Evolutionary conservation across 2,888 invertebrate genomes (phyloP).

Genomic region (Oligia strigilis): DNA sequence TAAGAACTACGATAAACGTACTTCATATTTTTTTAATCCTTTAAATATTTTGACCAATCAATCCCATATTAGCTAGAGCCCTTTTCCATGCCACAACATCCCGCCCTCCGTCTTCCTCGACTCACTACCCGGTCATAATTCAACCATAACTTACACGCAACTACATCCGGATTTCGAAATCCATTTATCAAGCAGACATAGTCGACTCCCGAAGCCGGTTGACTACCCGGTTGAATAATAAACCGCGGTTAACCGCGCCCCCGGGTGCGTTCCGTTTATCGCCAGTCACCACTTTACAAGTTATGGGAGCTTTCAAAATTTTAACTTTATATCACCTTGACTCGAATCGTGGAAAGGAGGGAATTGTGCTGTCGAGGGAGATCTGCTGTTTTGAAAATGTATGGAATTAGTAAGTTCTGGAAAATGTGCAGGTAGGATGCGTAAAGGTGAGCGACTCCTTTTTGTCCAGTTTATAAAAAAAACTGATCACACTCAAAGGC

Average conservation of each 20-base stretch:
- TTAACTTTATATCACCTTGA: conserved; percentile 48
- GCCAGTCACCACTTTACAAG: conserved; percentile 39
- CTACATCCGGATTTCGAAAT: conserved; percentile 52
- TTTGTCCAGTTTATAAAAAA: neutral
- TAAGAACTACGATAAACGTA: neutral
- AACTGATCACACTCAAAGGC: neutral
- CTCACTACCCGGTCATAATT: conserved; percentile 29
- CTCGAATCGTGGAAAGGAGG: conserved; percentile 4
- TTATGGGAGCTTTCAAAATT: conserved; percentile 47
- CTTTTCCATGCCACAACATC: conserved; percentile 24
- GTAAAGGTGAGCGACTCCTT: neutral
- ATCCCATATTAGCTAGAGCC: neutral
- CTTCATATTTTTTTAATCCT: neutral
- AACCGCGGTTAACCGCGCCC: conserved; percentile 52
- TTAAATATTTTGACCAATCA: neutral
- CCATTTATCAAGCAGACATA: conserved; percentile 57
- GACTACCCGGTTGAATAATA: conserved; percentile 60
- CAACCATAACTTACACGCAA: conserved; percentile 31
- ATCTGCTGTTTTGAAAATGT: neutral
- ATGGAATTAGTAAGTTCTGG: neutral
- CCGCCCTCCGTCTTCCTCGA: neutral
- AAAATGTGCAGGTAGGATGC: neutral
- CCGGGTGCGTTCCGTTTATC: conserved; percentile 55
- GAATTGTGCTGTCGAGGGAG: neutral
- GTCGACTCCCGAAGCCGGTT: conserved; percentile 50